Percentiles rank a stretch among this genome's conserved stretches.
Evolutionary conservation across 1,140 invertebrate genomes (phyloP).

Genomic region (Phymastichus coffea): DNA sequence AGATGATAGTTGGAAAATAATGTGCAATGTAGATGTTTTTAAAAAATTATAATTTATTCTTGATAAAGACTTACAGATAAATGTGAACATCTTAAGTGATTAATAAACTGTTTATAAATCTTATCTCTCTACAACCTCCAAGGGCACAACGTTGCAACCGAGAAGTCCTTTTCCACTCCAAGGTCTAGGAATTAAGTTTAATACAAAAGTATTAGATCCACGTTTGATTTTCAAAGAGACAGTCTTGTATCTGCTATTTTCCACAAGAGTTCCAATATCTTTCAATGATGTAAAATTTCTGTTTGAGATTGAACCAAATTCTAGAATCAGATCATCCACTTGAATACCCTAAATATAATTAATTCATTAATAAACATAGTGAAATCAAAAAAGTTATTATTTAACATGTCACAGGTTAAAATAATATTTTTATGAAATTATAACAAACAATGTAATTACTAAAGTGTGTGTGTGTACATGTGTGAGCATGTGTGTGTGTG

Average conservation of each 20-base stretch:
- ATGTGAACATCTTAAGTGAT: slow-evolving; percentile 8
- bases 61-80: slow-evolving; percentile 17
- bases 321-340: slow-evolving; percentile 71
- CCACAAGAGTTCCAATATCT: slow-evolving; percentile 71
- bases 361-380: slow-evolving; percentile 5
- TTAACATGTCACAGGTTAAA: not conserved
- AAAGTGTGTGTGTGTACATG: too few species aligned
- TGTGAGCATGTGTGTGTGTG: too few species aligned
- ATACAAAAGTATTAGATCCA: slow-evolving; percentile 46
- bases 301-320: slow-evolving; percentile 81
- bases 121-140: slow-evolving; percentile 58
- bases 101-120: slow-evolving; percentile 14
- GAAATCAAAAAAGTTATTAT: slow-evolving; percentile 1
- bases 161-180: slow-evolving; percentile 76
- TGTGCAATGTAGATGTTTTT: too few species aligned
- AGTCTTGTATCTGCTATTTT: slow-evolving; percentile 68
- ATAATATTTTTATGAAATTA: too few species aligned
- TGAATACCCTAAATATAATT: slow-evolving; percentile 68
- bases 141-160: slow-evolving; percentile 70
- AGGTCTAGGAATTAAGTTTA: slow-evolving; percentile 66
- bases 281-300: slow-evolving; percentile 72
- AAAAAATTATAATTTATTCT: slow-evolving; percentile 28
- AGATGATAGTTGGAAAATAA: too few species aligned
- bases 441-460: too few species aligned
- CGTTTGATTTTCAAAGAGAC: slow-evolving; percentile 66